phyloP scores from a whole-genome alignment of 2,113 vertebrate species.

The Atrichornis clamosus region DNA sequence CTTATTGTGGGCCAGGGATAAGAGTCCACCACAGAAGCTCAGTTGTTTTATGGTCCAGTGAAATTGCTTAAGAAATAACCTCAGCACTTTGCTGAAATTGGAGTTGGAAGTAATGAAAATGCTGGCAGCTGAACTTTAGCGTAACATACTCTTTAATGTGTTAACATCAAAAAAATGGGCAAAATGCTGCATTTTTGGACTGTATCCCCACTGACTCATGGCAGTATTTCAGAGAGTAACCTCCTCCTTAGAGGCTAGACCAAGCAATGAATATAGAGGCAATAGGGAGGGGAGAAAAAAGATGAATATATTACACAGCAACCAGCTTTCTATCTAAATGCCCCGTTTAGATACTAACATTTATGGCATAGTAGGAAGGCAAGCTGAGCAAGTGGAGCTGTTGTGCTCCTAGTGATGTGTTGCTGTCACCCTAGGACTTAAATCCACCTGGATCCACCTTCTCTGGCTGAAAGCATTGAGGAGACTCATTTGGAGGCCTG shows the following conservation, averaged over 20 bases:
- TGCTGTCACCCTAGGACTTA: not conserved
- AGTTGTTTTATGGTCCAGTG: not conserved
- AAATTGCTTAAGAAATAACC: not conserved
- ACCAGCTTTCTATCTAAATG: not conserved
- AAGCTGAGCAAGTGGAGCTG: not conserved
- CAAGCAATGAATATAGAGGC: not conserved
- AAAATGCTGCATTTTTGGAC: not conserved
- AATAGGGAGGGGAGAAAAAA: not conserved
- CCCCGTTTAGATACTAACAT: not conserved
- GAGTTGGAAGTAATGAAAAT: constrained; percentile 5
- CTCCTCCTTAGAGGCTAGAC: not conserved
- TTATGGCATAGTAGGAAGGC: not conserved
- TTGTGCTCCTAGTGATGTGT: not conserved
- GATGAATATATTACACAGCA: not conserved
- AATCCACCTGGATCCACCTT: not conserved
- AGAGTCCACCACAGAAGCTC: not conserved
- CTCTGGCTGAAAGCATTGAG: not conserved
- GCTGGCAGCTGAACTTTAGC: not conserved
- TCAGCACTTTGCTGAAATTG: not conserved
- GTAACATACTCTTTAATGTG: not conserved
- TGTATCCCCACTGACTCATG: not conserved
- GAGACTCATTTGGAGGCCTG: not conserved
- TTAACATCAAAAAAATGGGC: not conserved
- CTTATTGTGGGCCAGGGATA: not conserved
- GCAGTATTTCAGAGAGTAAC: not conserved